Evolutionary conservation across 2,113 vertebrate species (phyloP), one percentile per base, ranked within the genome.

Genomic region (Cephalopholis sonnerati): DNA sequence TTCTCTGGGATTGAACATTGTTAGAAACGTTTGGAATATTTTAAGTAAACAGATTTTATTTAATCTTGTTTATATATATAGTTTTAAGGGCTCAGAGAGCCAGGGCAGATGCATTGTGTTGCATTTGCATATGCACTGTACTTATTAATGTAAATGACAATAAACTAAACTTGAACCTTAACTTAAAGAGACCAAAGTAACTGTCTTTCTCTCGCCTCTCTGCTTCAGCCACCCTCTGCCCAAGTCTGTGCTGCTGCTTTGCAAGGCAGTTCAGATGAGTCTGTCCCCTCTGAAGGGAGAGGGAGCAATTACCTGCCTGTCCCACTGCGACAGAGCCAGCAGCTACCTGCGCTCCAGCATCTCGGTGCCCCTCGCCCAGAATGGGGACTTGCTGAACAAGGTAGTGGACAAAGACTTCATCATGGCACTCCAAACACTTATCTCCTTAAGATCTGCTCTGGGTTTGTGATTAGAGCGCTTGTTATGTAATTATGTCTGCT

Each of bases 321-420:
- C 94, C 68, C 96, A 97, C 82, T 98, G 98, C 0, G 97, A 99
- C 91, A 94, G 97, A 87, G 97, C 98, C 94, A 99, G 98, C 66
- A 87, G 95, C 81, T 96, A 96, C 85, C 94, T 99, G 70, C 96
- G 96, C 96, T 95, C 94, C 91, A 98, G 97, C 93, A 94, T 99
- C 88, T 96, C 97, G 0, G 94, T 50, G 10, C 93, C 84, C 59
- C 90, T 94, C 4, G 66, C 92, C 7, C 94, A 92, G 77, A 89
- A 96, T 18, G 96, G 95, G 48, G 93, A 95, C 17, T 85, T 95
- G 92, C 96, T 99, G 59, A 96, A 94, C 94, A 97, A 96, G 20
- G 98, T 99, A 96, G 10, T 8, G 13, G 5, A 24, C 15, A 53
- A n/a, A 54, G 7, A 53, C 32, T 44, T n/a, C 16, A 11, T 58